phyloP scores from a whole-genome alignment of 2,888 invertebrate genomes.

The Suillia variegata region DNA sequence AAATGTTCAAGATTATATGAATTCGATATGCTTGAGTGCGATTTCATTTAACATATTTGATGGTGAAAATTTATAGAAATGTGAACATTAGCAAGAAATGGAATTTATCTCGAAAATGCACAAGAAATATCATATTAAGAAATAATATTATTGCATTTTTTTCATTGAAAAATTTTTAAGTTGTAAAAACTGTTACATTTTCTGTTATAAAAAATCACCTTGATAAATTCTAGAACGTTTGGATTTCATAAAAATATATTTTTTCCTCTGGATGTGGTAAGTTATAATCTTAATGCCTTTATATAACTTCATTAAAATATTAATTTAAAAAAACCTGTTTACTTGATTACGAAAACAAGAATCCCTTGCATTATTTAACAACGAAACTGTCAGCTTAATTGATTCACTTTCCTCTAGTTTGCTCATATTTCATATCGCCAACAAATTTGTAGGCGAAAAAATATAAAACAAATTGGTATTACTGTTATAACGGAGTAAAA shows the following conservation, averaged over 20 bases:
- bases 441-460: constrained; percentile 2
- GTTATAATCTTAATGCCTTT: background rate
- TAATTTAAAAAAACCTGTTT: constrained; percentile 25
- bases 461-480: constrained; percentile 25
- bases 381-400: constrained; percentile 42
- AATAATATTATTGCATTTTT: background rate
- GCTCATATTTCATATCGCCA: background rate
- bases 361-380: constrained; percentile 28
- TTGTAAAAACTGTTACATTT: background rate
- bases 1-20: background rate
- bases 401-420: constrained; percentile 25
- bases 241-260: background rate
- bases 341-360: constrained; percentile 22
- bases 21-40: constrained; percentile 17
- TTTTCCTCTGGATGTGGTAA: background rate
- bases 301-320: constrained; percentile 14
- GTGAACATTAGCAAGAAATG: background rate
- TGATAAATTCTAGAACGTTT: background rate
- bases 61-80: constrained; percentile 10
- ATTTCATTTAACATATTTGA: constrained; percentile 25
- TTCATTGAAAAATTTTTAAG: background rate
- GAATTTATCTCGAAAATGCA: background rate
- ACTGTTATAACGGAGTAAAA: constrained; percentile 32
- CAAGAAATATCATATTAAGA: background rate
- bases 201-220: background rate